phyloP scores from a whole-genome alignment of 1,140 invertebrate genomes.

The Lanistes nyassanus region DNA sequence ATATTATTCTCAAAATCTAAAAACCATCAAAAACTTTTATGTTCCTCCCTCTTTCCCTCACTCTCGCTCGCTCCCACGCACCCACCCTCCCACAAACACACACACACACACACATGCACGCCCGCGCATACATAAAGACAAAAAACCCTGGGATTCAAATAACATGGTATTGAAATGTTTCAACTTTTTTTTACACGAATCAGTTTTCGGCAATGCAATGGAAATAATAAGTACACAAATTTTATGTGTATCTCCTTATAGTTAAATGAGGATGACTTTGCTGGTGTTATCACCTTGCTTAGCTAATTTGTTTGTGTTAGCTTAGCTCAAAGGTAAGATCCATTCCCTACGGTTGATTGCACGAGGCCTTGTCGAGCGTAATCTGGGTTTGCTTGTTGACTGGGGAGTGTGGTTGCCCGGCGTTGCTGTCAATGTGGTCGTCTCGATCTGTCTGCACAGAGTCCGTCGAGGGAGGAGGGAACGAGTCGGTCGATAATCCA shows the following conservation, averaged over 20 bases:
- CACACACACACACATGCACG: neutral
- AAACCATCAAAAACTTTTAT: neutral
- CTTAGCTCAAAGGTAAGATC: neutral
- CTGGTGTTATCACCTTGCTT: neutral
- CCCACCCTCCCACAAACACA: neutral
- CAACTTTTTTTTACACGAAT: neutral
- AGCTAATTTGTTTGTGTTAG: neutral
- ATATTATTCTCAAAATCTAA: neutral
- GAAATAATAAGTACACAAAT: neutral
- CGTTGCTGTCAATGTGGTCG: neutral
- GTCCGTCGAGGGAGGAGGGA: neutral
- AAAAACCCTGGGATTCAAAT: neutral
- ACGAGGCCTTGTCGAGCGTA: no score
- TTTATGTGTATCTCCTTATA: neutral
- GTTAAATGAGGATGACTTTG: neutral
- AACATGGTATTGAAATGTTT: neutral
- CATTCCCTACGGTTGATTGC: conserved; percentile 11
- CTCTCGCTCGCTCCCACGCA: neutral
- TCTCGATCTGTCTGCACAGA: neutral
- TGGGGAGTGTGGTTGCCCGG: neutral
- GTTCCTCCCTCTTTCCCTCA: neutral
- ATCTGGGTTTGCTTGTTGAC: neutral
- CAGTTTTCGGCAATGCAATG: no score
- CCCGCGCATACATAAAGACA: conserved; percentile 14
- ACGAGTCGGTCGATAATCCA: no score